phyloP scores from a whole-genome alignment of 2,888 invertebrate genomes.

The Argyresthia albistria region DNA sequence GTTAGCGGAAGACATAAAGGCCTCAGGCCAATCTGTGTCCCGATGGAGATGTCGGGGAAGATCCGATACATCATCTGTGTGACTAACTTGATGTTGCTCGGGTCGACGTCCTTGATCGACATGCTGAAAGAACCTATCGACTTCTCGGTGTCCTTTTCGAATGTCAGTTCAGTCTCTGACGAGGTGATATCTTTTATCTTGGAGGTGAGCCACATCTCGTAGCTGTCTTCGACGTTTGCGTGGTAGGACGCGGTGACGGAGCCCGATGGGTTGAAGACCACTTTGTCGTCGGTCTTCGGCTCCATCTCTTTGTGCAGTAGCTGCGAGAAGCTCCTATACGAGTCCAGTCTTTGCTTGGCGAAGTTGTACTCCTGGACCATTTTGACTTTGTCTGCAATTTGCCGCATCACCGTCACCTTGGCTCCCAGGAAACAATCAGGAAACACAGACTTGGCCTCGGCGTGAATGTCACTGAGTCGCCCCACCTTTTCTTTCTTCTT shows the following conservation, averaged over 20 bases:
- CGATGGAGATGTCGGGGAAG: slow-evolving; percentile 38
- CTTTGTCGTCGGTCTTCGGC: slow-evolving; percentile 32
- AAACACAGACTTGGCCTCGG: slow-evolving; percentile 54
- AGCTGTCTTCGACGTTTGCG: slow-evolving; percentile 35
- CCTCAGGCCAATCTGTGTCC: slow-evolving; percentile 42
- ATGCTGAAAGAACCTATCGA: slow-evolving; percentile 37
- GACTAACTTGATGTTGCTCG: slow-evolving; percentile 40
- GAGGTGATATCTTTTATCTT: slow-evolving; percentile 52
- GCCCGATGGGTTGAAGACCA: slow-evolving; percentile 45
- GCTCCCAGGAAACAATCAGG: slow-evolving; percentile 58
- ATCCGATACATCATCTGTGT: slow-evolving; percentile 53
- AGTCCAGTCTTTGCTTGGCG: slow-evolving; percentile 39
- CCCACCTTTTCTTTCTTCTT: slow-evolving; percentile 24
- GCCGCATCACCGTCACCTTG: slow-evolving; percentile 41
- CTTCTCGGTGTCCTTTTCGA: slow-evolving; percentile 43
- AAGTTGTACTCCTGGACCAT: slow-evolving; percentile 55
- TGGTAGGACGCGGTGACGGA: slow-evolving; percentile 53
- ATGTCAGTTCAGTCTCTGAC: slow-evolving; percentile 50
- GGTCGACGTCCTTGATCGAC: slow-evolving; percentile 48
- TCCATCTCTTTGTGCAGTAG: slow-evolving; percentile 54
- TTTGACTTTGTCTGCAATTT: slow-evolving; percentile 50
- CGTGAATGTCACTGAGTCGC: slow-evolving; percentile 45
- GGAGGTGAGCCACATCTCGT: slow-evolving; percentile 46
- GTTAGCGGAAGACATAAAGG: slow-evolving; percentile 33
- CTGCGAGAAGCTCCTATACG: slow-evolving; percentile 41